Conservation (phyloP, 2,113 vertebrate species). For the Oncorhynchus clarkii region DNA sequence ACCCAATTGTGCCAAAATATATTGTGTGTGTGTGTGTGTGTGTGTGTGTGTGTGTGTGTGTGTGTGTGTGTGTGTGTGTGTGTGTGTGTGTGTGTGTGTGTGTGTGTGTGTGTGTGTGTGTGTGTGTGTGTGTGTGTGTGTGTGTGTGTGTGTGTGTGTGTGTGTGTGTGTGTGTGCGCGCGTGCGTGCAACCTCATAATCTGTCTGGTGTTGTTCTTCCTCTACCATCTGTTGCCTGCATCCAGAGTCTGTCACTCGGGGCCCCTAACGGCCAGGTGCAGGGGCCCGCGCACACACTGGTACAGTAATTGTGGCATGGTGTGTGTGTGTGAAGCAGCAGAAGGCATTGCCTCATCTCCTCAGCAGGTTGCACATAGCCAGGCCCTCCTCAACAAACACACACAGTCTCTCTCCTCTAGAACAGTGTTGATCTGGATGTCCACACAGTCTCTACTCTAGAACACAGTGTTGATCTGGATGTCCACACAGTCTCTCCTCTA, state of each 20-base stretch:
- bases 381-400: not conserved
- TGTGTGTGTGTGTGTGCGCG: constrained; percentile 16
- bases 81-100: too few relatives aligned
- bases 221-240: constrained; percentile 69
- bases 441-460: too few relatives aligned
- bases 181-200: constrained; percentile 4
- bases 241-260: constrained; percentile 38
- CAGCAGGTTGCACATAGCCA: not conserved
- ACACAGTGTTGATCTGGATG: too few relatives aligned
- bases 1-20: constrained; percentile 45
- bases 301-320: constrained; percentile 51
- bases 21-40: too few relatives aligned
- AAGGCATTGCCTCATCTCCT: constrained; percentile 30
- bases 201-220: constrained; percentile 40
- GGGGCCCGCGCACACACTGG: constrained; percentile 25
- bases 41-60: too few relatives aligned
- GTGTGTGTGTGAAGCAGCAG: constrained; percentile 32
- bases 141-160: constrained; percentile 15
- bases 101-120: too few relatives aligned
- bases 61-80: too few relatives aligned
- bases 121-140: too few relatives aligned
- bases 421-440: not conserved
- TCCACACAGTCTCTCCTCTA: too few relatives aligned
- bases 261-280: constrained; percentile 53
- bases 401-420: constrained; percentile 5